Evolutionary conservation across 2,113 vertebrate species (phyloP), one percentile per base, ranked within the genome.

Genomic region (Pelodiscus sinensis): DNA sequence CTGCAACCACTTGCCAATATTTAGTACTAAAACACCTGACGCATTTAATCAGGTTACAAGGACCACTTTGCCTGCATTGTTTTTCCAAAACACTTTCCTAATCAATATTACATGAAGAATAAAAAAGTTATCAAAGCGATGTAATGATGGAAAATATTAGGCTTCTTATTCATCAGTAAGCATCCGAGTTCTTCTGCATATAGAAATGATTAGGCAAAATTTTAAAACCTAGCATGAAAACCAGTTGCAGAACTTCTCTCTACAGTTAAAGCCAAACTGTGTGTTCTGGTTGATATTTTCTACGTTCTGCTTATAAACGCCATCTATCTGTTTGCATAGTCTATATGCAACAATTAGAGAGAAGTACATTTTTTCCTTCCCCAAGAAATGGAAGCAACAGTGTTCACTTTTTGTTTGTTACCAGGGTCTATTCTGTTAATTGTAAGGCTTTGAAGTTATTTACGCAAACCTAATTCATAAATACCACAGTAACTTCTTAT

Each of bases 71-170:
- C 4, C 51, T 14, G 62, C 31, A 86, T 24, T 54, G 35, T n/a
- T 54, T 15, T 11, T 56, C 31, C 18, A 44, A 56, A 71, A 60
- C 52, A 57, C 29, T 78, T 50, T 75, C 38, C 77, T 13, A 90
- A 15, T 1, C 14, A 27, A 14, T 13, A 14, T 56, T 75, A 73
- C 1, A 85, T 60, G 8, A 52, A 73, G 54, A 57, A 87, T 24
- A 65, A 79, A 71, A 9, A 89, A 75, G 31, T 85, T 62, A 94
- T 35, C 65, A 60, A 89, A 91, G 82, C 54, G 15, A 9, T 73
- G 14, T 87, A 81, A 65, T 83, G 94, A 97, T 97, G 96, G 96
- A 97, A 44, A 97, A 95, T 87, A 95, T 60, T 88, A 95, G n/a
- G 55, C 6, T 95, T 80, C 81, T 97, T 97, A 96, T 96, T 96